Conservation (phyloP, 2,797 vertebrate genomes). For the Meriones psammophilus region DNA sequence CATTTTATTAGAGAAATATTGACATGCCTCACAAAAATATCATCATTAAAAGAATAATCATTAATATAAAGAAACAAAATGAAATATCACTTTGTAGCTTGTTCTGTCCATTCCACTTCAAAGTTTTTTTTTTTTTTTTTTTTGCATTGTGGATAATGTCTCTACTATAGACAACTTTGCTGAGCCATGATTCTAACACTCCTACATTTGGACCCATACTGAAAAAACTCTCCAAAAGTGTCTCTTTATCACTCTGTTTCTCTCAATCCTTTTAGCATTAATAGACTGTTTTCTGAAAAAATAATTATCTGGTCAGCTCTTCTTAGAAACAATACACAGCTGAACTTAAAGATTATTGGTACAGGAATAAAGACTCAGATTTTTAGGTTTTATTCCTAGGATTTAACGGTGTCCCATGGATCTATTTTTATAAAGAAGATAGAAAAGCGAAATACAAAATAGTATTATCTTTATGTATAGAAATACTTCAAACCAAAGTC, state of each 20-base stretch:
- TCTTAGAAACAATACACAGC: neutral
- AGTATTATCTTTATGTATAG: neutral
- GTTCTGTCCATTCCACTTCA: neutral
- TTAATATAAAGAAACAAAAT: neutral
- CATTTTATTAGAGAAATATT: neutral
- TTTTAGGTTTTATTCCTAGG: neutral
- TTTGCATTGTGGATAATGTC: too few relatives aligned
- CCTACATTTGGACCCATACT: neutral
- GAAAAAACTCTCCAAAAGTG: neutral
- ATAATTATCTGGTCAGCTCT: neutral
- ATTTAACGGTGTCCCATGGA: accelerated
- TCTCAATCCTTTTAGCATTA: neutral
- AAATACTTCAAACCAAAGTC: neutral
- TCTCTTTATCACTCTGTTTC: neutral
- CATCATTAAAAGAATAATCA: neutral
- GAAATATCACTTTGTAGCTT: neutral
- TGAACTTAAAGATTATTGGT: neutral
- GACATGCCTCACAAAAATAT: neutral
- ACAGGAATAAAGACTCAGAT: neutral
- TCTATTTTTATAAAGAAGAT: neutral
- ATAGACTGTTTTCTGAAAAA: neutral
- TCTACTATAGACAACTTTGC: neutral
- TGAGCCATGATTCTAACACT: neutral
- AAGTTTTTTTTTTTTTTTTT: neutral
- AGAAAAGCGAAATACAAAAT: neutral